Evolutionary conservation across 30 jellyfish, hydroid and myxozoan species (phyloP).

Genomic region (Clytia hemisphaerica): DNA sequence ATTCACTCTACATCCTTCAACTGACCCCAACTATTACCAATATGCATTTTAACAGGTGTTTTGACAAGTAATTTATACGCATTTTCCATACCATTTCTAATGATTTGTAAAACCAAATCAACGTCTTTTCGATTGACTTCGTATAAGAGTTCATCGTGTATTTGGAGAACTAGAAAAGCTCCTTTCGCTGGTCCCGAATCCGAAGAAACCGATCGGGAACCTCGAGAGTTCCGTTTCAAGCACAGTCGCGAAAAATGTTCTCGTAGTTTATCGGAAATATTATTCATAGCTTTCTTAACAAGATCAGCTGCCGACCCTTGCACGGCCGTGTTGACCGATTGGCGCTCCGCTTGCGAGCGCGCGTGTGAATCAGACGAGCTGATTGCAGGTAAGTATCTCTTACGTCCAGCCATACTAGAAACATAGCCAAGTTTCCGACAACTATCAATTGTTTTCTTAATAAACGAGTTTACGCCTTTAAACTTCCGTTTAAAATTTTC

Average conservation of each 20-base stretch:
- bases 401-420: constrained; percentile 51
- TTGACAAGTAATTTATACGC: constrained; percentile 63
- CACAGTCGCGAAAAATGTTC: constrained; percentile 18
- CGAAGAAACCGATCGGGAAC: neutral
- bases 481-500: constrained; percentile 54
- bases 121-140: constrained; percentile 47
- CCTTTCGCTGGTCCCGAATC: neutral
- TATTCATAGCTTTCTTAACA: constrained; percentile 71
- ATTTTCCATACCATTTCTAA: constrained; percentile 79
- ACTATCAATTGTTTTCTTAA: constrained; percentile 45
- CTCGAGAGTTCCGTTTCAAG: neutral
- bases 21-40: constrained; percentile 89
- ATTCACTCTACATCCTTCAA: too few relatives aligned
- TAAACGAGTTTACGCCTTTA: constrained; percentile 35
- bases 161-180: constrained; percentile 73
- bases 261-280: constrained; percentile 31
- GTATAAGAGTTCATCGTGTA: constrained; percentile 90
- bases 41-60: constrained; percentile 78
- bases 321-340: constrained; percentile 79
- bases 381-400: constrained; percentile 64
- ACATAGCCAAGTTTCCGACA: constrained; percentile 72
- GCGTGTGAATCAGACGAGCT: constrained; percentile 56
- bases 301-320: constrained; percentile 99
- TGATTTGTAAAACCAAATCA: constrained; percentile 27
- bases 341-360: constrained; percentile 92